Evolutionary conservation across 2,888 invertebrate genomes (phyloP), one percentile per base, ranked within the genome.

Genomic region (Epinotia nisella): DNA sequence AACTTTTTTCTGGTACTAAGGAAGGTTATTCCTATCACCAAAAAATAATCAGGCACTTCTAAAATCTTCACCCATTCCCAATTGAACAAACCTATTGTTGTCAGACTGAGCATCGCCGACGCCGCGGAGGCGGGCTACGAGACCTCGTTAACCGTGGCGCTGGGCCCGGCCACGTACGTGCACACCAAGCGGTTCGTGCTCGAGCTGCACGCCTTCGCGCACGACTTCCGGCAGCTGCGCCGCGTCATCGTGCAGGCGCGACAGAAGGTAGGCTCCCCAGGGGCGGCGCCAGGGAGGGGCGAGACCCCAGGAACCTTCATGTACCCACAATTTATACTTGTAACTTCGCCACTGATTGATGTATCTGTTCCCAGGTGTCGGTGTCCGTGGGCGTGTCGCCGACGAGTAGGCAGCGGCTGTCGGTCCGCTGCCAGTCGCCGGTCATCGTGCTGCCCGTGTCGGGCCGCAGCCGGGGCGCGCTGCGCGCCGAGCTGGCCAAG

Each of bases 181-280:
- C 98, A 99, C 90, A 98, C 99, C 0, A 98, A 98, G 84, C 95
- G 98, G 69, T 99, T 99, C 92, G 95, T 98, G 66, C 95, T 96
- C 21, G 98, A 98, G 88, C 93, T 98, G 71, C 96, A 97, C 81
- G 96, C 97, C 3, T 99, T 98, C 90, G 96, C 97, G 77, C 93
- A 95, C 64, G 96, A 97, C 83, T 98, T 99, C 86, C 95, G 97
- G 4, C 96, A 98, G 82, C 90, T 98, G 65, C 96, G 98, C 83
- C 96, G 96, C 74, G 96, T 97, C 74, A 95, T 97, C 75, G 93
- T 95, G 82, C 94, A 96, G 79, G 96, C 96, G 13, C 94, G 96
- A 13, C 94, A 94, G 70, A 94, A 95, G 83, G 94, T 95, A 70
- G 7, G 56, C 10, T 2, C 9, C 3, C 15, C 7, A n/a, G n/a